Base-by-base conservation (phyloP, 2,888 invertebrate species). In the Rotaria magnacalcarata region DNA sequence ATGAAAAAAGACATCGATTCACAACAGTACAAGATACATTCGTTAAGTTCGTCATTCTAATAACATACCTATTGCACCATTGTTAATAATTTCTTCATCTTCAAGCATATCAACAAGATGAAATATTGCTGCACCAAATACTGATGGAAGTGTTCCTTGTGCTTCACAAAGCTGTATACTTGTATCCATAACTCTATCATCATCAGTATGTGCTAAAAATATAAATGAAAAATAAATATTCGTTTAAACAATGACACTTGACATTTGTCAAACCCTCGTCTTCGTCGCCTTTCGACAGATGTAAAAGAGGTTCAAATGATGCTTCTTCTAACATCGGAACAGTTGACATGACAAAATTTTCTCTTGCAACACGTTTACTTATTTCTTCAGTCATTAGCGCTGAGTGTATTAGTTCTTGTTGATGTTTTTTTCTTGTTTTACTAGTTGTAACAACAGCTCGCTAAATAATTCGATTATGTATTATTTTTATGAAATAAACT, bases 341-440 rank as follows among this genome's bases (percentile, higher is more conserved):
- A 0, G 96, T 96, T 6, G 97, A 96, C 88, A 99, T 95, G 75
- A 96, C 93, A 90, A 97, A 98, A 89, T 96, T 96, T 91, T 97
- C 97, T 24, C 98, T 92, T 90, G 97, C 97, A n/a, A 94, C 94
- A 14, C 96, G 93, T 90, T 96, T 95, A 89, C 97, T 96, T 90
- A 97, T 97, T 89, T 97, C 97, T 88, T 97, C 96, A 74, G 96
- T 96, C 90, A 96, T 95, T 34, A 99, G 92, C 1, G 98, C 99
- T 91, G 94, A 94, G 89, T 96, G 95, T 87, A 99, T 96, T 87
- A 98, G 94, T 92, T 99, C 99, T 41, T 98, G 97, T 91, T 99
- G 97, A 91, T 99, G 98, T 91, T 99, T 99, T 90, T 99, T 96
- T 41, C 99, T 93, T 0, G 98, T 99, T 91, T 98, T 97, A 0